Evolutionary conservation across 2,113 vertebrate genomes (phyloP), one percentile per base, ranked within the genome.

Genomic region (Spea bombifrons): DNA sequence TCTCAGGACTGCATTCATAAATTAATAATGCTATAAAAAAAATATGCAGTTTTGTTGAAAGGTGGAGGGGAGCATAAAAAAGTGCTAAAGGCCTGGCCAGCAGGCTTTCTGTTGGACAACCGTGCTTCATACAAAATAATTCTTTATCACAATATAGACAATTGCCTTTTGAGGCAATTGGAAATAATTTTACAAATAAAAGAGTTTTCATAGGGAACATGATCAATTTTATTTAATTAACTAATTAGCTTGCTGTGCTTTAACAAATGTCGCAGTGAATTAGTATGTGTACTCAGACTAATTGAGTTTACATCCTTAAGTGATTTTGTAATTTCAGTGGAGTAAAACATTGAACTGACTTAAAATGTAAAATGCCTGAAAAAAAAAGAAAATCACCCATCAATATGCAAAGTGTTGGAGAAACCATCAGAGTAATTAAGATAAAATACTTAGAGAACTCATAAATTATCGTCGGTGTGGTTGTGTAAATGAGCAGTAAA

Each of bases 371-470:
- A 80, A 80, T 78, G 53, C 76, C 13, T 17, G 47, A 8, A 48
- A 50, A 78, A 71, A 3, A 59, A n/a, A 68, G 63, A 59, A 67
- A 73, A 80, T 73, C 71, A 59, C 63, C 44, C 45, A 67, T 80
- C 71, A 80, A 67, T 61, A 80, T 80, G 71, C 77, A 73, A 61
- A 73, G 52, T 61, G 63, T 16, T 59, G 17, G 12, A 73, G 52
- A 80, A 80, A 73, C 73, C 71, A 73, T 80, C 77, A 59, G 45
- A 59, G 71, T 80, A 80, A 80, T 80, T 80, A 80, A 80, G 71
- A 80, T 67, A 80, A 79, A 80, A 73, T 67, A 73, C 70, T 66
- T 59, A 49, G 70, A 67, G 55, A 80, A 80, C 70, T 68, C 71
- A 59, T 66, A 59, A 73, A 80, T 80, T 80, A 73, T 47, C 61